phyloP scores from a whole-genome alignment of 2,113 vertebrate species.

The Pluvialis apricaria region DNA sequence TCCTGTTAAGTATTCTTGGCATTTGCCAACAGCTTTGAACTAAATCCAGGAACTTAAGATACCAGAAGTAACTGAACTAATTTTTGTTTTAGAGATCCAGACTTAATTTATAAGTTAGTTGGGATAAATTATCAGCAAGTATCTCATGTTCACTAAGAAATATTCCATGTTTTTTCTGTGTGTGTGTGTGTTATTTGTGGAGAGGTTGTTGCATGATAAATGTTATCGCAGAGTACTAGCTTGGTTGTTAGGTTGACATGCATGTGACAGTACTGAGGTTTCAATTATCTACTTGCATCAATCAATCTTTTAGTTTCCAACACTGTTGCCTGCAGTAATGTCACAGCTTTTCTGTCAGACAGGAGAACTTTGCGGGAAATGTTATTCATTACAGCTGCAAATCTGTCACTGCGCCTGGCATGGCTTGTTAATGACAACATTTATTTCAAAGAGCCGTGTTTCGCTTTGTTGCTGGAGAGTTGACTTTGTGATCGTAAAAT shows the following conservation, averaged over 20 bases:
- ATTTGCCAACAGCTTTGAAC: background rate
- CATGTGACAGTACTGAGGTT: constrained; percentile 73
- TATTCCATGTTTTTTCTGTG: constrained; percentile 10
- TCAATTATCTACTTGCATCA: constrained; percentile 80
- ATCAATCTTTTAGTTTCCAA: constrained; percentile 78
- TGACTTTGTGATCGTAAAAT: constrained; percentile 81
- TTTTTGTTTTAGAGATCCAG: background rate
- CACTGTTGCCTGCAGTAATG: constrained; percentile 78
- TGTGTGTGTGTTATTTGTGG: background rate
- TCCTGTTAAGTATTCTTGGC: background rate
- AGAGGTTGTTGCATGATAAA: constrained; percentile 67
- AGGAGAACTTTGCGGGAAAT: constrained; percentile 80
- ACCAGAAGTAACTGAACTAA: background rate
- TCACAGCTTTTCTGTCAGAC: constrained; percentile 81
- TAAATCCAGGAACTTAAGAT: background rate
- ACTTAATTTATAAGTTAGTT: constrained; percentile 7
- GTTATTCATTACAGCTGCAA: constrained; percentile 85
- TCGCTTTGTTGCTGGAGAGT: constrained; percentile 80
- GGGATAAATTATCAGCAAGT: constrained; percentile 20
- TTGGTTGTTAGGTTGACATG: constrained; percentile 67
- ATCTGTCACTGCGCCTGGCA: constrained; percentile 79
- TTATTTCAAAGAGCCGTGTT: constrained; percentile 80
- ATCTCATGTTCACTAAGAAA: constrained; percentile 30
- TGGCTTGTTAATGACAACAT: constrained; percentile 84
- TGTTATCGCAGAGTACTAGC: constrained; percentile 59